These are phyloP conservation scores for Diploptera punctata DNA, from an alignment of 2,888 invertebrate genomes.

Conservation along the genomic window DNA sequence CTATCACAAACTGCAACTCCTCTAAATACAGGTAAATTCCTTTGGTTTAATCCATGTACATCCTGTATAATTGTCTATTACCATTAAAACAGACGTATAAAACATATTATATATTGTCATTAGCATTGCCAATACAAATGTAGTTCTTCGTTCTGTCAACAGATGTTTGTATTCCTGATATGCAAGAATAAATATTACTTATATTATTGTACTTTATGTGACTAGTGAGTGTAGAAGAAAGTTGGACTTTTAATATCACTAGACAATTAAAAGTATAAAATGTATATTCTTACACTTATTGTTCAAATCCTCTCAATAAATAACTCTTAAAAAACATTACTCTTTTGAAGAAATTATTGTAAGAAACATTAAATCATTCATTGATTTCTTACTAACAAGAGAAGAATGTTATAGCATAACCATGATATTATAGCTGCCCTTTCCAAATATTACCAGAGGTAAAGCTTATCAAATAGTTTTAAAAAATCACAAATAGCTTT, in stretches of 20 bases:
- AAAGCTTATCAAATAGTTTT: not conserved
- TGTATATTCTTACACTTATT: not conserved
- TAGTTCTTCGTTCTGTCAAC: not conserved
- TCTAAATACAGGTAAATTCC: no score
- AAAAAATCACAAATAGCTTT: no score
- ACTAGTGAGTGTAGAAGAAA: not conserved
- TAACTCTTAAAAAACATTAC: not conserved
- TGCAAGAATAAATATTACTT: constrained; percentile 5
- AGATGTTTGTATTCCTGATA: not conserved
- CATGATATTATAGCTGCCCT: not conserved
- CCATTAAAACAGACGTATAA: not conserved
- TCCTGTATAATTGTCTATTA: not conserved
- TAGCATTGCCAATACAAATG: no score
- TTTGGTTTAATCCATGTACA: no score
- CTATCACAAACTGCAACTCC: no score
- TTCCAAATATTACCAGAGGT: not conserved
- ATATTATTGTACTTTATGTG: not conserved
- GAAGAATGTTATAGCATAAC: not conserved
- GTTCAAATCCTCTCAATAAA: not conserved
- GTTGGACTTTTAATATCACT: not conserved
- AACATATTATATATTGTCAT: not conserved
- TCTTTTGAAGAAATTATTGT: not conserved
- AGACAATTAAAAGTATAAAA: not conserved
- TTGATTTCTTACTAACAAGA: no score
- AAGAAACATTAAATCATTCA: not conserved